Conservation (phyloP, 2,113 vertebrate genomes). For the Orcinus orca region DNA sequence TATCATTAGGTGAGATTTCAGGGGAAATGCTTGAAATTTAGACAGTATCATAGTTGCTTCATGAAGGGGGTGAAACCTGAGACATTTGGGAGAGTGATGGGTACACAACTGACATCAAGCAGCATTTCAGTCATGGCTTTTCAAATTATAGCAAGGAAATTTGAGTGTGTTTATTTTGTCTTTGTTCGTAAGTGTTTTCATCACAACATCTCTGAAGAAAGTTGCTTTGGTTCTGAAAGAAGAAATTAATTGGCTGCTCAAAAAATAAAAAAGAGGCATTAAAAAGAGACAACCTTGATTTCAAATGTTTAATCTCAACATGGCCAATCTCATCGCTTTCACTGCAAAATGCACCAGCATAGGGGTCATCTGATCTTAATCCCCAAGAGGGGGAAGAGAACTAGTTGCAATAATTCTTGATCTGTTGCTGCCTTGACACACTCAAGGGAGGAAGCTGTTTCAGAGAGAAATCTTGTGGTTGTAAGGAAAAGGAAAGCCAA, state of each 20-base stretch:
- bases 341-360: neutral
- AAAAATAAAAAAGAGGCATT: neutral
- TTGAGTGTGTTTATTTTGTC: neutral
- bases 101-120: fast-evolving
- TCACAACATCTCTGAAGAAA: neutral
- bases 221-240: neutral
- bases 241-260: neutral
- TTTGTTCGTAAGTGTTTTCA: neutral
- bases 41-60: neutral
- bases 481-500: neutral
- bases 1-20: neutral
- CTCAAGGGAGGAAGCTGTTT: neutral
- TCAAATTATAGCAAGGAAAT: neutral
- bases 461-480: neutral
- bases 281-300: neutral
- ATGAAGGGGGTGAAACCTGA: neutral
- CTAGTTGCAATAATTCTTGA: neutral
- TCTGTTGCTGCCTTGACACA: neutral
- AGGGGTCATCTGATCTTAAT: neutral
- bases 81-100: neutral
- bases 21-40: neutral
- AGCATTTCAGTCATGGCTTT: neutral
- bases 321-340: neutral
- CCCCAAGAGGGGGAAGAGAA: neutral
- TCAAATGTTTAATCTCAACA: neutral